Conservation (phyloP, 2,888 invertebrate species). For the Catocala sponsa region DNA sequence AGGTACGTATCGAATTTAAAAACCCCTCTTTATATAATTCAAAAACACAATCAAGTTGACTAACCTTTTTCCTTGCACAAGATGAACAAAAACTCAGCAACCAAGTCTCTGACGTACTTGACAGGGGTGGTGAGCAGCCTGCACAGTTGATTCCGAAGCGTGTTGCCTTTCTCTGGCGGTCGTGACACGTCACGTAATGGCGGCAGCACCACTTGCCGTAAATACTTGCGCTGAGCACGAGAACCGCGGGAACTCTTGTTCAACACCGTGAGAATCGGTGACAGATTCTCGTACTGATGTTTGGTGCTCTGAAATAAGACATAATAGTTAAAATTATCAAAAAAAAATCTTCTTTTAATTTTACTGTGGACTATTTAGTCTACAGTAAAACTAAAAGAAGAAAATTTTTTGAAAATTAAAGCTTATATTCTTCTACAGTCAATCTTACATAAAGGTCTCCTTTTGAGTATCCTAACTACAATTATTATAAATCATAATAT, state of each 20-base stretch:
- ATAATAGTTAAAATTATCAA: neutral
- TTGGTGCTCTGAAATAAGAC: slow-evolving; percentile 64
- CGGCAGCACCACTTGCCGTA: slow-evolving; percentile 93
- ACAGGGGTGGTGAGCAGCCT: slow-evolving; percentile 95
- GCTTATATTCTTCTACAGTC: too few species aligned
- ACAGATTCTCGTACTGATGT: slow-evolving; percentile 91
- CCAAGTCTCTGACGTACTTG: slow-evolving; percentile 94
- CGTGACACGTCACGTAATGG: slow-evolving; percentile 95
- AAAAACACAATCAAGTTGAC: slow-evolving; percentile 10
- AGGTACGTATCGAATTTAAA: neutral
- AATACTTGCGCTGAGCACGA: slow-evolving; percentile 93
- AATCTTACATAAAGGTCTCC: too few species aligned
- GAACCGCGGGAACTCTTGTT: slow-evolving; percentile 91
- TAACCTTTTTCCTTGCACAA: slow-evolving; percentile 98
- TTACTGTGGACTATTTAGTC: too few species aligned
- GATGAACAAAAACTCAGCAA: slow-evolving; percentile 97
- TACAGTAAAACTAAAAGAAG: too few species aligned
- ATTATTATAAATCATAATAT: too few species aligned
- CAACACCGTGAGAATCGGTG: slow-evolving; percentile 94
- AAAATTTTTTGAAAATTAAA: too few species aligned
- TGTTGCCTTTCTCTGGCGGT: slow-evolving; percentile 96
- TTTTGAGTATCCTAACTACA: too few species aligned
- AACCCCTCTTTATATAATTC: too few species aligned
- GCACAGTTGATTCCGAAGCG: slow-evolving; percentile 96
- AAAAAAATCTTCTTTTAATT: too few species aligned